These are phyloP conservation scores for Catharus ustulatus DNA, from an alignment of 2,797 vertebrate species.

Conservation along the genomic window DNA sequence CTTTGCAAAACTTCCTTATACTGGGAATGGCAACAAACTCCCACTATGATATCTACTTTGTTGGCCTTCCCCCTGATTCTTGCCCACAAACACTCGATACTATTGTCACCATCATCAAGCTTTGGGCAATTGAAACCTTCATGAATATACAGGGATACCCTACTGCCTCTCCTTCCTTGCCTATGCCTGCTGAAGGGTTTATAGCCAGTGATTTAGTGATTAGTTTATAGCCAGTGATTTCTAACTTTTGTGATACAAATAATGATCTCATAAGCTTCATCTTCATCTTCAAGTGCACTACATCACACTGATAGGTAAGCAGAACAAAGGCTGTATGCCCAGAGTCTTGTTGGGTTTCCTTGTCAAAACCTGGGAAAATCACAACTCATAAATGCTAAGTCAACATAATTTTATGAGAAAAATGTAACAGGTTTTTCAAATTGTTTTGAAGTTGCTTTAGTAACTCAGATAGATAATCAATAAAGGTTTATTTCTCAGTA, in stretches of 20 bases:
- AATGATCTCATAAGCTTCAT: neutral
- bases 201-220: neutral
- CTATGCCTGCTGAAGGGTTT: neutral
- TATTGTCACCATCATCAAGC: neutral
- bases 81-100: rapidly evolving
- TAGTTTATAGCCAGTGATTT: neutral
- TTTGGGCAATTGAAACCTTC: neutral
- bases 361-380: neutral
- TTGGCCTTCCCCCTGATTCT: neutral
- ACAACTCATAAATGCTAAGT: neutral
- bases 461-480: neutral
- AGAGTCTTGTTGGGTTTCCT: neutral
- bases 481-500: neutral
- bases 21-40: neutral
- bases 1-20: neutral
- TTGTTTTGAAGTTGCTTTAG: neutral
- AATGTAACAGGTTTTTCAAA: neutral
- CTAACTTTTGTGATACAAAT: neutral
- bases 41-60: neutral
- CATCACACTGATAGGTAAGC: neutral
- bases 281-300: neutral
- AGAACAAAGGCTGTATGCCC: neutral
- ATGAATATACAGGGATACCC: neutral
- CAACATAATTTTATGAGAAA: neutral
- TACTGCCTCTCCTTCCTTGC: neutral